A percentile compares a stretch with the other conserved stretches of the same genome.
These are phyloP conservation scores for Sebastes elongatus DNA, from an alignment of 2,797 vertebrate genomes.

Conservation along the genomic window DNA sequence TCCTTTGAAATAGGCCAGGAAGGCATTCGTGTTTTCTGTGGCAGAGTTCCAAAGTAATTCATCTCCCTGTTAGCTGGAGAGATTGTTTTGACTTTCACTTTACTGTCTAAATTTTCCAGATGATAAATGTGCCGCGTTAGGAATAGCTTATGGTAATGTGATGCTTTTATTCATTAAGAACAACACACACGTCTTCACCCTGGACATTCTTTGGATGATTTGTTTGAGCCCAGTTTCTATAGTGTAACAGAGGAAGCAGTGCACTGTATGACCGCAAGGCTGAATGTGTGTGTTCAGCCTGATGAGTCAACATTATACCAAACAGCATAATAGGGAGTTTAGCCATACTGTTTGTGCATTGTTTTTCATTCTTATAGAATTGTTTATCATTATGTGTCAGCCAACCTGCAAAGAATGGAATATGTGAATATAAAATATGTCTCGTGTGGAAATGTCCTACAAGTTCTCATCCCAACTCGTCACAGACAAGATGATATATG, in stretches of 20 bases:
- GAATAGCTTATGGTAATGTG: conserved; percentile 41
- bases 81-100: conserved; percentile 44
- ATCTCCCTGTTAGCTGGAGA: conserved; percentile 33
- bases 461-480: too few relatives aligned
- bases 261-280: background rate
- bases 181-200: background rate
- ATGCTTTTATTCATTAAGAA: conserved; percentile 30
- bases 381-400: background rate
- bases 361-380: background rate
- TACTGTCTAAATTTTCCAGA: conserved; percentile 28
- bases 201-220: background rate
- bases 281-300: background rate
- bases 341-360: background rate
- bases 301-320: background rate
- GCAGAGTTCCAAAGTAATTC: conserved; percentile 52
- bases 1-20: conserved; percentile 17
- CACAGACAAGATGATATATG: background rate
- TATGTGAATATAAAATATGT: background rate
- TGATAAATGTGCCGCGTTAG: conserved; percentile 50
- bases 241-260: background rate
- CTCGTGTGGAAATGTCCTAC: too few relatives aligned
- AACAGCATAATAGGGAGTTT: background rate
- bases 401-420: background rate
- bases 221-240: background rate
- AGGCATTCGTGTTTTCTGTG: conserved; percentile 41